These are phyloP conservation scores for Drosophila monieri DNA, from an alignment of 2,888 invertebrate species.

Conservation along the genomic window DNA sequence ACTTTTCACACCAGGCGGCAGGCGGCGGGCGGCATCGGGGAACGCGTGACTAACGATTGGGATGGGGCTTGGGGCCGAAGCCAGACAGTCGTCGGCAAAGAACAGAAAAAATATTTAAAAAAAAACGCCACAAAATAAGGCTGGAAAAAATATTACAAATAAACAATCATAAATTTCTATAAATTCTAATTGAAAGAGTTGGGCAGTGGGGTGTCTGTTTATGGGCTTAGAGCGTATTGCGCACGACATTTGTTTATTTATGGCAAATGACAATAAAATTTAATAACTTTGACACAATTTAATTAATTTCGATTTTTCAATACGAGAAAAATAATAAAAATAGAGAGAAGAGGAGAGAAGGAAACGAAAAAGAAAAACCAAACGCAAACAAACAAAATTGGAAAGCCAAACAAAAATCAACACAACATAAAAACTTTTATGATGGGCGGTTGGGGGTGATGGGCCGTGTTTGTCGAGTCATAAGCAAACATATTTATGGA, in stretches of 20 bases:
- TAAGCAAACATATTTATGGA: constrained; percentile 37
- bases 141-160: constrained; percentile 22
- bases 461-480: constrained; percentile 7
- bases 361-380: constrained; percentile 1
- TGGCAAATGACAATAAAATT: constrained; percentile 55
- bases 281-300: constrained; percentile 65
- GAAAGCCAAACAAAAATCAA: constrained; percentile 35
- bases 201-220: constrained; percentile 5
- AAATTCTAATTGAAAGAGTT: constrained; percentile 54
- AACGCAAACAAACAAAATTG: constrained; percentile 22
- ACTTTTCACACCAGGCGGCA: constrained; percentile 71
- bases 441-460: background rate
- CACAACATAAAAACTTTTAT: constrained; percentile 32
- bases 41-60: constrained; percentile 33
- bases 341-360: background rate
- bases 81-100: constrained; percentile 20
- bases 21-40: constrained; percentile 44
- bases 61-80: background rate
- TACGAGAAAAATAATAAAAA: constrained; percentile 28
- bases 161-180: constrained; percentile 56
- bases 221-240: constrained; percentile 46
- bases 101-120: constrained; percentile 3
- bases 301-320: constrained; percentile 62
- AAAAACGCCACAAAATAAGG: constrained; percentile 4
- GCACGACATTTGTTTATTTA: constrained; percentile 53